phyloP scores from a whole-genome alignment of 2,113 vertebrate genomes.

The Stigmatopora nigra region DNA sequence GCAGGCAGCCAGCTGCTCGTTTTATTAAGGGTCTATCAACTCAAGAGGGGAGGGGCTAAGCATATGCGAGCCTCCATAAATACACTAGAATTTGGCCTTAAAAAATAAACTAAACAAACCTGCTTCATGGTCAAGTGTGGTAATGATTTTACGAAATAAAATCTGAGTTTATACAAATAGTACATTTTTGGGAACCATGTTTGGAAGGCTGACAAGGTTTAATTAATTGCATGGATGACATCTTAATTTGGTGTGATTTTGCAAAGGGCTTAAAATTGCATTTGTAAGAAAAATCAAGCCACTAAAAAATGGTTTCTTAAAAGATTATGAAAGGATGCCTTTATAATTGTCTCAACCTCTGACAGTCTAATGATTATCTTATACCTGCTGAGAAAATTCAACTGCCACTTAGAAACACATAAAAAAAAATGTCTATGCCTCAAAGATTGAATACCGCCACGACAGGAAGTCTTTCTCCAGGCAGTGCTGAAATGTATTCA shows the following conservation, averaged over 20 bases:
- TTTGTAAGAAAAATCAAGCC: neutral
- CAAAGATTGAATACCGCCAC: neutral
- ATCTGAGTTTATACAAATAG: no score
- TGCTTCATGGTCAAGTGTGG: slow-evolving; percentile 20
- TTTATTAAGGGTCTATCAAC: slow-evolving; percentile 62
- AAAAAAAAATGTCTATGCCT: neutral
- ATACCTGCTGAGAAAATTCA: neutral
- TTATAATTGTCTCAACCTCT: neutral
- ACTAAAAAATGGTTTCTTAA: neutral
- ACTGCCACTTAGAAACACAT: neutral
- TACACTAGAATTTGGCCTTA: slow-evolving; percentile 34
- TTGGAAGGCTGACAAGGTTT: no score
- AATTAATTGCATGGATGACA: no score
- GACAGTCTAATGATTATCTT: neutral
- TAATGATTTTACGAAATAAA: neutral
- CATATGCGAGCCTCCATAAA: slow-evolving; percentile 58
- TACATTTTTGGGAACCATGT: neutral
- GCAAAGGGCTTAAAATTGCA: neutral
- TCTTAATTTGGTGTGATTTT: no score
- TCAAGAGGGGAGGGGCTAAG: slow-evolving; percentile 33
- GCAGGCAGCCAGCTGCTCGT: slow-evolving; percentile 66
- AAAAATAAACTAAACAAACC: slow-evolving; percentile 29
- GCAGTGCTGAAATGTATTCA: slow-evolving; percentile 22
- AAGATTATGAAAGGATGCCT: neutral
- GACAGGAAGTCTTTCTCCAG: neutral